Percentiles rank a stretch among this genome's conserved stretches.
phyloP scores from a whole-genome alignment of 2,113 vertebrate species.

The sheep (Ovis aries) region ARS-UI_Ramb_v3.0 NC_056060.1:97318501-97319000 shows the following conservation, averaged over 20 bases:
- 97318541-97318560: not conserved
- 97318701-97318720: not conserved
- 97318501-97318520: fast-evolving
- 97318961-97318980: conserved; percentile 63
- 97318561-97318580: not conserved
- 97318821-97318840: not conserved
- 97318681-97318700: not conserved
- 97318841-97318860: not conserved
- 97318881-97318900: conserved; percentile 27
- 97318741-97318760: not conserved
- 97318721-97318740: not conserved
- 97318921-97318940: conserved; percentile 37
- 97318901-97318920: conserved; percentile 13
- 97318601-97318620: conserved; percentile 2
- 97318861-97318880: conserved; percentile 5
- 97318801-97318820: not conserved
- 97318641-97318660: not conserved
- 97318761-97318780: conserved; percentile 25
- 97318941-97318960: conserved; percentile 38
- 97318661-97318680: not conserved
- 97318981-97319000: conserved; percentile 50
- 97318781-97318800: not conserved
- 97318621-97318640: not conserved
- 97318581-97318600: not conserved
- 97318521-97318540: fast-evolving